Base-by-base conservation (phyloP, 2,888 invertebrate species). In the Drosophila meridionalis region DNA sequence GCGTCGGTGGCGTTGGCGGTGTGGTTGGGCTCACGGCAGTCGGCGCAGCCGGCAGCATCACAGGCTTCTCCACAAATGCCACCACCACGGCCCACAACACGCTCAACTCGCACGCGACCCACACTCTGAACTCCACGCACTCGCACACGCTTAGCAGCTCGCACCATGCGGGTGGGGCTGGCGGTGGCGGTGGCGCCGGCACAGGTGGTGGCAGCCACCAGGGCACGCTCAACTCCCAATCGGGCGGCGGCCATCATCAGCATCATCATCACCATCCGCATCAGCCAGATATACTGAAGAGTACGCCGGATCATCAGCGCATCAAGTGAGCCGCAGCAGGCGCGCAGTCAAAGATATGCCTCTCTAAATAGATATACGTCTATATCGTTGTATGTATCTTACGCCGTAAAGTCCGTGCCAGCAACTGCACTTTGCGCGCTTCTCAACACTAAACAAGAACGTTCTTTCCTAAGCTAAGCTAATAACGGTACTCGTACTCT, bases 211-310 rank as follows among this genome's bases (percentile, higher is more conserved):
- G 92, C 60, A 93, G 91, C 78, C 93, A 92, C 68, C 93, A 91
- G 69, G 93, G 92, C 52, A 93, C 93, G n/a, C 87, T 93, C 74
- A 93, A 91, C 53, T 93, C 93, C 12, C 81, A 80, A 43, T 60
- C 47, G 6, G 53, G 76, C 3, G 87, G 91, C 26, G 92, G 92
- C 64, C 92, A 95, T 74, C 95, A 97, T 91, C 96, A 96, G 88
- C 93, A 83, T 47, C 83, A 86, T 42, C 91, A 92, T 66, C 91
- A 97, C 56, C 76, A 83, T 69, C 83, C 81, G 40, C 91, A 92
- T 69, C 92, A 97, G 91, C 97, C 97, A 3, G 97, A 97, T 91
- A 97, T 97, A 83, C 93, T 97, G 48, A 97, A 97, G 91, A 97
- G 97, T 14, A 97, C 97, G 4, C 97, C 97, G 8, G 97, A 97